These are phyloP conservation scores for Rattus norvegicus DNA, from an alignment of 2,113 vertebrate genomes.

Conservation along the genomic window GRCr8 NC_086035.1:63102501-63103000, in stretches of 20 bases:
- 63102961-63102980: not conserved
- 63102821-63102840: not conserved
- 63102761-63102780: not conserved
- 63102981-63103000: conserved; percentile 6
- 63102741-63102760: not conserved
- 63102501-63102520: too few relatives aligned
- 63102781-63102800: not conserved
- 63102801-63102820: not conserved
- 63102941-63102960: not conserved
- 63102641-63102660: not conserved
- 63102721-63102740: not conserved
- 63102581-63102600: not conserved
- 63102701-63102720: too few relatives aligned
- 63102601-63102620: not conserved
- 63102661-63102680: not conserved
- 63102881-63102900: not conserved
- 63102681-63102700: not conserved
- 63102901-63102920: not conserved
- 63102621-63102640: not conserved
- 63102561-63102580: not conserved
- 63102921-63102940: not conserved
- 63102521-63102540: not conserved
- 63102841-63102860: not conserved
- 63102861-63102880: not conserved
- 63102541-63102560: not conserved